These are phyloP conservation scores for Calephelis perditalis DNA, from an alignment of 2,888 invertebrate genomes.

Conservation along the genomic window DNA sequence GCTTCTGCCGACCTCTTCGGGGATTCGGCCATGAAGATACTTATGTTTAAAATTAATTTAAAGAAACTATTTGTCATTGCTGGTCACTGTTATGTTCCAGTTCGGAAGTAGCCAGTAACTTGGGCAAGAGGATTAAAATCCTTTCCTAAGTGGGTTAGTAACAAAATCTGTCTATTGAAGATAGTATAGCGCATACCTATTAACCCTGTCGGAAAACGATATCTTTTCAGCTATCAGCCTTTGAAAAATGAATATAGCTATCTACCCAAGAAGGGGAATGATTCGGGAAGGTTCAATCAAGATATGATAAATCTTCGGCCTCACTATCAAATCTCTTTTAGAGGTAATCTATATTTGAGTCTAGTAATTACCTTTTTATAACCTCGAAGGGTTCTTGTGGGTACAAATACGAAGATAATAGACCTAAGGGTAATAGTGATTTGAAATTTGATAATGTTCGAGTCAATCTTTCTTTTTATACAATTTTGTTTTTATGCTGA, in stretches of 20 bases:
- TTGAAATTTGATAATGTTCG: background rate
- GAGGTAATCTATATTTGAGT: constrained; percentile 76
- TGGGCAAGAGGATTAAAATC: no score
- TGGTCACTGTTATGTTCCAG: background rate
- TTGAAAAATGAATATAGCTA: constrained; percentile 68
- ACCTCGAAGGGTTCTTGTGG: constrained; percentile 7
- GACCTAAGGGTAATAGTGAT: constrained; percentile 1
- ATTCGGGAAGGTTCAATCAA: constrained; percentile 65
- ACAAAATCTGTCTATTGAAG: no score
- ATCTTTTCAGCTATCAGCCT: constrained; percentile 35
- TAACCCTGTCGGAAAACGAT: constrained; percentile 20
- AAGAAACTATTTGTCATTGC: background rate
- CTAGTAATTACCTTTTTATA: constrained; percentile 74
- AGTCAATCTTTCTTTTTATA: no score
- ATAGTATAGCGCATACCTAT: no score
- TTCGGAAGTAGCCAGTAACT: no score
- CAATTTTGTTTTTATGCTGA: no score
- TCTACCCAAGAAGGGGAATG: constrained; percentile 57
- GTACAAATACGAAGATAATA: constrained; percentile 7
- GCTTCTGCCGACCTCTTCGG: no score
- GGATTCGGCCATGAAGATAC: no score
- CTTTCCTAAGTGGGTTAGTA: no score
- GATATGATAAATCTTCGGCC: constrained; percentile 73
- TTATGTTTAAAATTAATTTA: no score
- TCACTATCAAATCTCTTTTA: constrained; percentile 63